Percentiles rank a stretch among this genome's conserved stretches.
Conservation (phyloP, 2,797 vertebrate genomes). For the Halcyon leucocephala region DNA sequence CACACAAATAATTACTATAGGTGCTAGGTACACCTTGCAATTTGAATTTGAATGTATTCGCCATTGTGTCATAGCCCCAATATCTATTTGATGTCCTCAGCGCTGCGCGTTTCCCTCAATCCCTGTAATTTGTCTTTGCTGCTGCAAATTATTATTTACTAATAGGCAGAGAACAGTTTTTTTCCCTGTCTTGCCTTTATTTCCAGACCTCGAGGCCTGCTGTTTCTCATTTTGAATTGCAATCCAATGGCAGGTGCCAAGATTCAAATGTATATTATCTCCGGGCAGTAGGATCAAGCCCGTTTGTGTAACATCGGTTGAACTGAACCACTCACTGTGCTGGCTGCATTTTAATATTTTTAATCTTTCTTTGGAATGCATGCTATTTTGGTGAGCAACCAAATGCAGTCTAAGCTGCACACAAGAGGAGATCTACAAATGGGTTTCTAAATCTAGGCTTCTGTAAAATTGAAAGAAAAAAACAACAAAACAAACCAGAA, state of each 20-base stretch:
- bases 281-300: slow-evolving; percentile 24
- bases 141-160: slow-evolving; percentile 59
- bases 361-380: slow-evolving; percentile 40
- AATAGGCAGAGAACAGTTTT: slow-evolving; percentile 27
- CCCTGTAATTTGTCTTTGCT: slow-evolving; percentile 25
- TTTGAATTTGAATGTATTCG: background rate
- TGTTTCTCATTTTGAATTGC: slow-evolving; percentile 63
- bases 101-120: background rate
- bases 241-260: slow-evolving; percentile 42
- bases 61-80: background rate
- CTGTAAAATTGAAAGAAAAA: slow-evolving; percentile 48
- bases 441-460: slow-evolving; percentile 52
- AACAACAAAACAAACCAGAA: background rate
- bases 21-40: background rate
- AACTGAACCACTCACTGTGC: slow-evolving; percentile 9
- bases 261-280: slow-evolving; percentile 48
- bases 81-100: background rate
- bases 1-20: background rate
- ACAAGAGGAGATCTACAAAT: slow-evolving; percentile 52
- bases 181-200: slow-evolving; percentile 25
- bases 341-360: slow-evolving; percentile 61
- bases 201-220: slow-evolving; percentile 44
- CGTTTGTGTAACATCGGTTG: background rate
- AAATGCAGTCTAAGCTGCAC: slow-evolving; percentile 40
- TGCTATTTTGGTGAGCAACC: slow-evolving; percentile 59